Evolutionary conservation across 2,113 vertebrate genomes (phyloP), one percentile per base, ranked within the genome.

Genomic region (Aspiorhynchus laticeps): DNA sequence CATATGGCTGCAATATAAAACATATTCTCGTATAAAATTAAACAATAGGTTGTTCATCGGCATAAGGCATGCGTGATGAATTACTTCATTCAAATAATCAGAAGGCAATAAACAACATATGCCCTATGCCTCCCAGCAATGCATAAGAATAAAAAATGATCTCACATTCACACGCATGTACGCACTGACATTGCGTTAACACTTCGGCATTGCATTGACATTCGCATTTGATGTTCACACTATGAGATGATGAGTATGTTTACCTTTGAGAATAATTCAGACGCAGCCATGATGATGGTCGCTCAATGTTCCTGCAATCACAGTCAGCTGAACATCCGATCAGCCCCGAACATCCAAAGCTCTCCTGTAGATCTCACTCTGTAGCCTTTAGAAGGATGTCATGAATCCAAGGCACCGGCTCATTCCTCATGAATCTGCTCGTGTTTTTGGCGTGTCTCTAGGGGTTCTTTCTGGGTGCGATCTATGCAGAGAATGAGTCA

Each of bases 251-350:
- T 8, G 65, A 56, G 46, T 38, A 19, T 53, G 65, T 84, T 94
- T 94, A 98, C 97, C 97, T 98, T 98, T 88, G 97, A 97, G 93
- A 97, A 98, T 78, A 98, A 97, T 95, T 98, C 97, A 59, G 96
- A 96, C 92, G 97, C 97, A 92, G 97, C 97, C 97, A 98, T 98
- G 93, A 91, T 93, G 90, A 75, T 90, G 33, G 21, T 78, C 48
- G 74, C 84, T 48, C 87, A 82, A 90, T 91, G 89, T 92, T 51
- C 51, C 87, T 92, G 91, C 91, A 87, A 87, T 93, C 89, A 88
- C 90, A 86, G 89, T 88, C 88, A 88, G 87, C 56, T 85, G 59
- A 88, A 67, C 88, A 93, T 93, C 90, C 87, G 88, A 51, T 19
- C 56, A 14, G 36, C 36, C 12, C 19, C 43, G 43, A 53, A 36